These are phyloP conservation scores for Hydraecia micacea DNA, from an alignment of 2,888 invertebrate genomes.

Conservation along the genomic window DNA sequence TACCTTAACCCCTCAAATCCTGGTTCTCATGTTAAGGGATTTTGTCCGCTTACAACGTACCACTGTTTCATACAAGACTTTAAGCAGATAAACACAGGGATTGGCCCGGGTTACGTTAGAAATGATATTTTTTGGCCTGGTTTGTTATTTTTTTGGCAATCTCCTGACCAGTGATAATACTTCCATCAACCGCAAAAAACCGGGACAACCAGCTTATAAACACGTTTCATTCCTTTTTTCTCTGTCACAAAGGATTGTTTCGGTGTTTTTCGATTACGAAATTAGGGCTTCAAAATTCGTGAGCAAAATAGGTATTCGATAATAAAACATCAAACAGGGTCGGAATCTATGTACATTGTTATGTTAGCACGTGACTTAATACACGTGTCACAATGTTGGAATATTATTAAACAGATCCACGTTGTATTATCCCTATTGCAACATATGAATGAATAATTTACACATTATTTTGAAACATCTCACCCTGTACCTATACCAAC, in stretches of 20 bases:
- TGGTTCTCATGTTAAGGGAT: conserved; percentile 62
- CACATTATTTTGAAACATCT: not conserved
- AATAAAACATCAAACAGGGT: conserved; percentile 34
- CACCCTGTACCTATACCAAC: not conserved
- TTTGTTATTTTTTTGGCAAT: conserved; percentile 54
- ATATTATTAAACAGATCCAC: not conserved
- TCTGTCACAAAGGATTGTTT: conserved; percentile 15
- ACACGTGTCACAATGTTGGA: conserved; percentile 16
- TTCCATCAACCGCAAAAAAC: conserved; percentile 42
- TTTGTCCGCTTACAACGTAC: conserved; percentile 71
- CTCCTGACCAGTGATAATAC: conserved; percentile 43
- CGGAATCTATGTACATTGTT: not conserved
- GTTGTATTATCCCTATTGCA: not conserved
- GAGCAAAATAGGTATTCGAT: conserved; percentile 29
- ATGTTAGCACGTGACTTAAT: conserved; percentile 18
- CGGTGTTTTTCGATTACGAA: conserved; percentile 32
- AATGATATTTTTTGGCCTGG: conserved; percentile 69
- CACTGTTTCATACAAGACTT: conserved; percentile 73
- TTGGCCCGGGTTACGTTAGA: conserved; percentile 61
- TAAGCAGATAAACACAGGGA: conserved; percentile 75
- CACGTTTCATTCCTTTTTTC: conserved; percentile 8
- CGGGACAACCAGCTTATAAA: conserved; percentile 37
- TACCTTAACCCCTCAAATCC: conserved; percentile 37
- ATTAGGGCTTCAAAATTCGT: conserved; percentile 24
- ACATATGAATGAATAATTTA: not conserved